Conservation (phyloP, 2,888 invertebrate species). For the Noctua janthina region DNA sequence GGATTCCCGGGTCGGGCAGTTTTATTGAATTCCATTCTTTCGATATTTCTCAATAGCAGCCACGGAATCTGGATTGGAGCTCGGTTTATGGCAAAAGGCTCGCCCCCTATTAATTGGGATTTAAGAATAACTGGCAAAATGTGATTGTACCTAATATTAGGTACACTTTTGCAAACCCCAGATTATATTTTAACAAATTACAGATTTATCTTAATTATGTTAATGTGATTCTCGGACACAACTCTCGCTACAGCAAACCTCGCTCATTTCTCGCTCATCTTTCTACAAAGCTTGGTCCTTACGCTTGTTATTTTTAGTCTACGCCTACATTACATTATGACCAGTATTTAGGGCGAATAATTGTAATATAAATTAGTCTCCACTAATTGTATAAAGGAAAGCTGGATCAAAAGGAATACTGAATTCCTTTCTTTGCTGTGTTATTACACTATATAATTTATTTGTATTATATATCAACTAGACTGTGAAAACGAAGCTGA, state of each 20-base stretch:
- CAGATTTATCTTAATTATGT: too few relatives aligned
- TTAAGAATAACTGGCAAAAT: too few relatives aligned
- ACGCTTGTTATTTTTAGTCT: conserved; percentile 11
- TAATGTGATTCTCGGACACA: too few relatives aligned
- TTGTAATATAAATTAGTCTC: conserved; percentile 44
- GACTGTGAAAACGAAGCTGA: background rate
- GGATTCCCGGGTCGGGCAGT: too few relatives aligned
- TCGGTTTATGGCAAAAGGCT: too few relatives aligned
- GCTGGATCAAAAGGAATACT: conserved; percentile 36
- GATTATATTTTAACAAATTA: too few relatives aligned
- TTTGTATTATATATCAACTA: background rate
- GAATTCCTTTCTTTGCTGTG: background rate
- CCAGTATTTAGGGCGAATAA: conserved; percentile 23
- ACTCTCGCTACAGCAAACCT: background rate
- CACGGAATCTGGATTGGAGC: too few relatives aligned
- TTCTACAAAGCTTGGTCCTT: background rate
- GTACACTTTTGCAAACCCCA: too few relatives aligned
- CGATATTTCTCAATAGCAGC: too few relatives aligned
- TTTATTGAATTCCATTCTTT: too few relatives aligned
- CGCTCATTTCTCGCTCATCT: conserved; percentile 33
- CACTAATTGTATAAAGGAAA: conserved; percentile 49
- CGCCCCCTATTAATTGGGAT: too few relatives aligned
- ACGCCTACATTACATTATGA: conserved; percentile 2
- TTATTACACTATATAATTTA: conserved; percentile 14
- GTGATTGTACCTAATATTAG: too few relatives aligned